A percentile compares a stretch with the other conserved stretches of the same genome.
These are phyloP conservation scores for Psittacus erithacus DNA, from an alignment of 2,113 vertebrate species.

Conservation along the genomic window DNA sequence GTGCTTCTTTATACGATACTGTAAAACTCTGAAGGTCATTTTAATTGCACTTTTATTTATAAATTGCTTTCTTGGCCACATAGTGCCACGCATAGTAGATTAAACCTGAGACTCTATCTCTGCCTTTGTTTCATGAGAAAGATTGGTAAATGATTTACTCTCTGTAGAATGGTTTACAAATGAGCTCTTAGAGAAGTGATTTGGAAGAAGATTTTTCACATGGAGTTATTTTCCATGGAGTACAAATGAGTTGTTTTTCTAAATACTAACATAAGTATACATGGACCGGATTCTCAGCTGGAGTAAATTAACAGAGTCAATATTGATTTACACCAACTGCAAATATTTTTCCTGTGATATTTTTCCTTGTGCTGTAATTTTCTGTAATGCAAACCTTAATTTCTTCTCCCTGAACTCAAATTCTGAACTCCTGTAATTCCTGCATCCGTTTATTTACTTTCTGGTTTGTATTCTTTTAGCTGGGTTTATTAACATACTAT, in stretches of 20 bases:
- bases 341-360: conserved; percentile 13
- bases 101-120: not conserved
- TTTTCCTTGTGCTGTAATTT: not conserved
- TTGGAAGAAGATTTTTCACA: not conserved
- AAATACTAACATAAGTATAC: not conserved
- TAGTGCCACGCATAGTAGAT: not conserved
- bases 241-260: not conserved
- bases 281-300: not conserved
- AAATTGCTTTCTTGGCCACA: conserved; percentile 33
- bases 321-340: not conserved
- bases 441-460: conserved; percentile 11
- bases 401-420: not conserved
- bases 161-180: not conserved
- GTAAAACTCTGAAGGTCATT: not conserved
- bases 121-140: not conserved
- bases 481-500: not conserved
- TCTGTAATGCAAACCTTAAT: not conserved
- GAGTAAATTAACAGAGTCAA: not conserved
- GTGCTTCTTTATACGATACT: not conserved
- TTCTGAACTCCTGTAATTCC: not conserved
- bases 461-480: conserved; percentile 11
- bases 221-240: not conserved
- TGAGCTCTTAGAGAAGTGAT: not conserved
- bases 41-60: not conserved
- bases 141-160: not conserved